Base-by-base conservation (phyloP, 1,140 invertebrate genomes). In the Bombus vancouverensis region DNA sequence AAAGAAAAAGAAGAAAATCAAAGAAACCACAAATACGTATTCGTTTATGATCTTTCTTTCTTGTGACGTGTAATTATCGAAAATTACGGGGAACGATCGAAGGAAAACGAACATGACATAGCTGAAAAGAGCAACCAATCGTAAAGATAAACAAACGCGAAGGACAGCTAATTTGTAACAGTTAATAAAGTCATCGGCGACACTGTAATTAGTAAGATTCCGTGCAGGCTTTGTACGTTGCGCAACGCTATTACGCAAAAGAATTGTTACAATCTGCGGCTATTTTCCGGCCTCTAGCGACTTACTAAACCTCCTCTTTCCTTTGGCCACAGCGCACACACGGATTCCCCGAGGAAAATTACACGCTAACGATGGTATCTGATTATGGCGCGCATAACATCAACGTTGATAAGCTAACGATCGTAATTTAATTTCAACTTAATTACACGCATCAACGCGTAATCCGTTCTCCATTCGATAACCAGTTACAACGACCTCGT, bases 241-340 rank as follows among this genome's bases (percentile, higher is more conserved):
- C 66, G 72, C 57, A 73, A 83, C 53, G 32, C 18, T 32, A 74
- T 62, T 87, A 53, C 65, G 71, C 73, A 82, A 78, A 77, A 53
- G n/a, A 37, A 68, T 62, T 32, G 25, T 62, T n/a, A 25, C 65
- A 32, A 13, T 47, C 34, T 37, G 28, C 39, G 5, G 3, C 4
- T n/a, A n/a, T 42, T n/a, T 13, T 39, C 39, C 70, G 22, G 47
- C 6, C 18, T 53, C 47, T 53, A 8, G 47, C 25, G 34, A 57
- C 32, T 73, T 32, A 6, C 34, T 8, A 34, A 34, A 47, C 4
- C 18, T 28, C 25, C 8, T 37, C 34, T 18, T n/a, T 73, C 13
- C 68, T 39, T 0, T 66, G 5, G 32, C 2, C 53, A 34, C 8
- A 5, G 3, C 9, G 37, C 53, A 9, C 47, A 34, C n/a, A 6